phyloP scores from a whole-genome alignment of 2,113 vertebrate species.

The Aythya baeri region DNA sequence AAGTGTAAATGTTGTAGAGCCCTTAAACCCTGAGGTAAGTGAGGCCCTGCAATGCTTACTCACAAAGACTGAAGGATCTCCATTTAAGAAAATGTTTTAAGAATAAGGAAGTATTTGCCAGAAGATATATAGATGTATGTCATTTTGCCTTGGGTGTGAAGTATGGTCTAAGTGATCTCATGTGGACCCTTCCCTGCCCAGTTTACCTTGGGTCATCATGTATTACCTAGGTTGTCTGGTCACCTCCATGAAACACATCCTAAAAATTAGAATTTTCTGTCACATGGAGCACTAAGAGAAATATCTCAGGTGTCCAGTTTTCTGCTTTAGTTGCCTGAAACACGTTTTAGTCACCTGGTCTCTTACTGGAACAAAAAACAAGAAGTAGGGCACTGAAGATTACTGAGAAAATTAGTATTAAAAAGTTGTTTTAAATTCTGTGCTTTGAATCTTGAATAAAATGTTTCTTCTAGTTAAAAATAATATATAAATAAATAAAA shows the following conservation, averaged over 20 bases:
- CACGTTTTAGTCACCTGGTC: background rate
- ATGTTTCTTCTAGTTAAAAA: background rate
- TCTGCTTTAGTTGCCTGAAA: background rate
- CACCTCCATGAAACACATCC: fast-evolving
- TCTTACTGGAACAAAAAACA: background rate
- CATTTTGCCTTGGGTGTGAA: background rate
- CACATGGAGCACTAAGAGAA: background rate
- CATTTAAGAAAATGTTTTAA: background rate
- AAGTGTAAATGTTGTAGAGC: background rate
- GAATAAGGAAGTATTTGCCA: background rate
- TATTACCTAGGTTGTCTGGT: background rate
- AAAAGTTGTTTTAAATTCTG: background rate
- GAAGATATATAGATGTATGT: background rate
- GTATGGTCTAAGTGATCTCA: background rate
- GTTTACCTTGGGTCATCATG: background rate
- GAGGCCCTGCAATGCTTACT: background rate
- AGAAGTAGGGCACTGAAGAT: background rate
- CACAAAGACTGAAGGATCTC: background rate
- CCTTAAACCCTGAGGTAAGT: background rate
- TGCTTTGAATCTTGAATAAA: background rate
- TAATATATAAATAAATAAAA: background rate
- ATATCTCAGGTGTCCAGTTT: background rate
- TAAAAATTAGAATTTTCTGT: background rate
- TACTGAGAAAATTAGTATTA: background rate
- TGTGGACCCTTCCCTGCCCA: background rate